Conservation (phyloP, 2,888 invertebrate species). For the Plebejus argus region DNA sequence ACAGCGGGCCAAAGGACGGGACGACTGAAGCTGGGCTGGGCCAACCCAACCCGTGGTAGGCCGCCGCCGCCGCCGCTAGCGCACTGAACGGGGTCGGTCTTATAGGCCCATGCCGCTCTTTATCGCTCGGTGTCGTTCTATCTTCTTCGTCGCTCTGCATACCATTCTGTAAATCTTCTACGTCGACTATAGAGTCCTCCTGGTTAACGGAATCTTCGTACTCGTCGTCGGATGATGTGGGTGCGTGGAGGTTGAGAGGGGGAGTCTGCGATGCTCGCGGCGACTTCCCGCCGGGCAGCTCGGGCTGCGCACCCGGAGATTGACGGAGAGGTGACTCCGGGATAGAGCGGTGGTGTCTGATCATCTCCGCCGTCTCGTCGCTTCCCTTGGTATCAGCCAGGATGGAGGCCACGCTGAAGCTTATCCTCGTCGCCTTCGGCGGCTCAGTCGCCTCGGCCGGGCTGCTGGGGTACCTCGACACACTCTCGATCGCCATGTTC, state of each 20-base stretch:
- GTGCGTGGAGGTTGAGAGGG: constrained; percentile 73
- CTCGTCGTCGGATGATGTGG: constrained; percentile 82
- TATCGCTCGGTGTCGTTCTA: constrained; percentile 56
- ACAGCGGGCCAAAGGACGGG: constrained; percentile 83
- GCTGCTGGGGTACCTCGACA: constrained; percentile 84
- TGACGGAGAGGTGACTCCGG: constrained; percentile 74
- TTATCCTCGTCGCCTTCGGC: constrained; percentile 84
- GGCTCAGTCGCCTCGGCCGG: constrained; percentile 83
- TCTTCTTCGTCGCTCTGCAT: constrained; percentile 73
- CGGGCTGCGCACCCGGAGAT: constrained; percentile 72
- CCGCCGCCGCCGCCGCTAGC: constrained; percentile 83
- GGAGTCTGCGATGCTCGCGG: constrained; percentile 71
- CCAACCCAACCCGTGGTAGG: constrained; percentile 83
- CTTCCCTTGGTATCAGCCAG: constrained; percentile 86
- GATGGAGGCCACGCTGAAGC: constrained; percentile 94
- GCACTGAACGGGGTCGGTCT: constrained; percentile 89
- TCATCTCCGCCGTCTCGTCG: constrained; percentile 71
- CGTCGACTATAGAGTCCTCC: constrained; percentile 87
- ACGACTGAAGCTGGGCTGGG: constrained; percentile 79
- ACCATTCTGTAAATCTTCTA: constrained; percentile 87
- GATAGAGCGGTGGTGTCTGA: constrained; percentile 76
- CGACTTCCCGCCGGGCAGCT: constrained; percentile 70
- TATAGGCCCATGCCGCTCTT: constrained; percentile 81
- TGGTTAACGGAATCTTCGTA: constrained; percentile 86
- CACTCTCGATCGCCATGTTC: constrained; percentile 86